Base-by-base conservation (phyloP, 2,888 invertebrate species). In the Mesorhabditis spiculigera region DNA sequence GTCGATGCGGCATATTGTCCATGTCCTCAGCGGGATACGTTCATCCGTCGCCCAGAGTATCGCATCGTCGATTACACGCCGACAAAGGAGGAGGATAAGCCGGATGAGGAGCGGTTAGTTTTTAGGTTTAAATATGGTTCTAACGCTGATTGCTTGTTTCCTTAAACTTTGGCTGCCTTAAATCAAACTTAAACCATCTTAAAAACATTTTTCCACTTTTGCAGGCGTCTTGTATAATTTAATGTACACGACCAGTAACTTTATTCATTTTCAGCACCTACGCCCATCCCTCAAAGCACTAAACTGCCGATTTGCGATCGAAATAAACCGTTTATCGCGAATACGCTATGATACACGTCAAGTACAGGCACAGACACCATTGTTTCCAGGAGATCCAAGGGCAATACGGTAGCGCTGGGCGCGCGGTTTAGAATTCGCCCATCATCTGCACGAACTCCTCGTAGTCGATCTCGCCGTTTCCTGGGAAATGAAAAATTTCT, bases 401-500 rank as follows among this genome's bases (percentile, higher is more conserved):
- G 28, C 1, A 28, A 28, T 28, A 28, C 28, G 28, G n/a, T n/a
- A n/a, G n/a, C n/a, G n/a, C n/a, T n/a, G n/a, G n/a, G n/a, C n/a
- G n/a, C n/a, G n/a, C n/a, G n/a, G n/a, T 50, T 50, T 13, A 50
- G 13, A 63, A 28, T 66, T 68, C 71, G 61, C 71, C 71, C 69
- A 76, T 74, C 66, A 76, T 76, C 42, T 74, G 73, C 42, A 76
- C 75, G 68, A 76, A 76, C 67, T 81, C 79, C 69, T 82, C 82
- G 75, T 82, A 80, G 73, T 82, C 77, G 69, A 82, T 81, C 63
- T 81, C 78, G 4, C 81, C 81, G 72, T 81, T 79, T 67, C 75
- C 75, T 75, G 69, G 10, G 5, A 65, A 66, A 4, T 61, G 8
- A 13, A 16, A 42, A 69, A 41, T 13, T n/a, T 41, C n/a, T n/a